A percentile compares a stretch with the other conserved stretches of the same genome.
Conservation (phyloP, 1,140 invertebrate species). For the Bombyx mandarina region DNA sequence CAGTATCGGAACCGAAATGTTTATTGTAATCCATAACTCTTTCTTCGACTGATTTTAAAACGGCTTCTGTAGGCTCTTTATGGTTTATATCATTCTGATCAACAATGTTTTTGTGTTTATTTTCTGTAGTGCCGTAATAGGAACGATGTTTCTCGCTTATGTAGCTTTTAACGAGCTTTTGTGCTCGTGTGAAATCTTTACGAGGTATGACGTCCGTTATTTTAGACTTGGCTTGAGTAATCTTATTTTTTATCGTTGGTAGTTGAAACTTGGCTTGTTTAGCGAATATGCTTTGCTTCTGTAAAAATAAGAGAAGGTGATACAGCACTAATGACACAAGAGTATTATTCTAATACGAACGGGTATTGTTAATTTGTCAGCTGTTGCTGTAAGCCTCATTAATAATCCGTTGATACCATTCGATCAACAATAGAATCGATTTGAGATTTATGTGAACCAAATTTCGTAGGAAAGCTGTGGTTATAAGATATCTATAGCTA, state of each 20-base stretch:
- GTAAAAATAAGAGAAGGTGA: constrained; percentile 10
- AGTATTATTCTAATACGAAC: no score
- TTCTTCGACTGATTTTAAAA: constrained; percentile 16
- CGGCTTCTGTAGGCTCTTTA: constrained; percentile 3
- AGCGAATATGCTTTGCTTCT: constrained; percentile 41
- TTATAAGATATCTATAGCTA: no score
- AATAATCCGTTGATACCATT: no score
- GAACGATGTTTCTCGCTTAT: constrained; percentile 6
- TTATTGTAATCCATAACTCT: constrained; percentile 14
- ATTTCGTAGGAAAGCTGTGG: no score
- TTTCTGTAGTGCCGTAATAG: not conserved
- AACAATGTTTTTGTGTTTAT: not conserved
- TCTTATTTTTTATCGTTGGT: constrained; percentile 7
- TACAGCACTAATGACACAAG: no score
- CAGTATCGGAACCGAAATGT: constrained; percentile 3
- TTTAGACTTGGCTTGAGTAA: not conserved
- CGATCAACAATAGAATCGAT: no score
- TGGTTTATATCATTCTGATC: not conserved
- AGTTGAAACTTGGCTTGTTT: constrained; percentile 26
- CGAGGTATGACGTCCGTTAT: constrained; percentile 36
- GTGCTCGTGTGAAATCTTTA: constrained; percentile 34
- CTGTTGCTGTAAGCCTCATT: no score
- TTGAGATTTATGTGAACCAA: no score
- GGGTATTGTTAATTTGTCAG: no score
- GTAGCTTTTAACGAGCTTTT: constrained; percentile 30